phyloP scores from a whole-genome alignment of 2,113 vertebrate genomes.

The Gnathonemus echidnorhynchus region DNA sequence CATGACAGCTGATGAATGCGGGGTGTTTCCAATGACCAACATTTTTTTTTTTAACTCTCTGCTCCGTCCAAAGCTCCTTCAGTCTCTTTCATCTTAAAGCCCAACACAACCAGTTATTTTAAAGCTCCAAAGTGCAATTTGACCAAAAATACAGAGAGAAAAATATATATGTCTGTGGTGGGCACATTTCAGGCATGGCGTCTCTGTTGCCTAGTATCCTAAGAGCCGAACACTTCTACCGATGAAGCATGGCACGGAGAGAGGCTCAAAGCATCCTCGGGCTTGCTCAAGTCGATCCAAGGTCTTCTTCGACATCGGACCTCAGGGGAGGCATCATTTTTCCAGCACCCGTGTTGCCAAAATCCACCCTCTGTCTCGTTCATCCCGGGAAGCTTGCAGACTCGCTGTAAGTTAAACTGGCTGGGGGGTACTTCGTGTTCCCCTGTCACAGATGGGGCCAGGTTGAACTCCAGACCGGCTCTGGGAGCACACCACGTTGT shows the following conservation, averaged over 20 bases:
- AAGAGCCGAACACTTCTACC: neutral
- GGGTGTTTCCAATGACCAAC: neutral
- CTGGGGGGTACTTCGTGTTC: neutral
- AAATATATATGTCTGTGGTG: neutral
- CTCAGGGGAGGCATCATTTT: constrained; percentile 1
- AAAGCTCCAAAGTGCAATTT: neutral
- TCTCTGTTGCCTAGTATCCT: neutral
- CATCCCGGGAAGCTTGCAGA: neutral
- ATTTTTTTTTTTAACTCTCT: neutral
- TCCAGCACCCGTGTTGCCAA: neutral
- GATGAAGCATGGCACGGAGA: neutral
- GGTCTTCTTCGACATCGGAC: neutral
- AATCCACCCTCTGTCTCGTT: neutral
- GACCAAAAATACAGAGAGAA: neutral
- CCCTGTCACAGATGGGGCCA: neutral
- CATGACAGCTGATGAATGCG: neutral
- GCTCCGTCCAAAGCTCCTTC: neutral
- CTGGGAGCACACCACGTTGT: neutral
- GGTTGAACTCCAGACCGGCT: neutral
- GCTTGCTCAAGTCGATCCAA: neutral
- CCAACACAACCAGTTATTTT: neutral
- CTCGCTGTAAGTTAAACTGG: neutral
- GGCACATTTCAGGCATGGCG: neutral
- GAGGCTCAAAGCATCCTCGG: neutral
- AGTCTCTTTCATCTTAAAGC: neutral